Conservation (phyloP, 2,888 invertebrate genomes). For the Periphyllus acericola region DNA sequence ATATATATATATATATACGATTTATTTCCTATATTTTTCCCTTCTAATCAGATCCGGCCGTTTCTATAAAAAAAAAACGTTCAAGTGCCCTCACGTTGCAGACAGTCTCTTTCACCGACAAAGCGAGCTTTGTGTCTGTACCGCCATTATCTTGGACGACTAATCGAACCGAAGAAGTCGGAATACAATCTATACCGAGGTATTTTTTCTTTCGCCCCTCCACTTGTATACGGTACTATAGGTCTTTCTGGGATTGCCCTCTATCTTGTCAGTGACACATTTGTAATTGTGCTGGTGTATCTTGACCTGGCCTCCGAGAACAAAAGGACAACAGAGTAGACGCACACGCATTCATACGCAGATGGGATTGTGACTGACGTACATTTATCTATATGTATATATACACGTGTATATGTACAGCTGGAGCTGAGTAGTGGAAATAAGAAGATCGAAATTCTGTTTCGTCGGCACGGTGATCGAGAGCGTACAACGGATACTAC, state of each 20-base stretch:
- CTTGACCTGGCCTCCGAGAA: constrained; percentile 34
- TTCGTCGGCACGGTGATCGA: neutral
- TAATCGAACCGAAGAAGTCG: constrained; percentile 59
- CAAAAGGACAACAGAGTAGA: constrained; percentile 16
- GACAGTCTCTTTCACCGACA: constrained; percentile 54
- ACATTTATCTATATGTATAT: neutral
- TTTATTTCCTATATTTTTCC: constrained; percentile 55
- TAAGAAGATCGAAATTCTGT: neutral
- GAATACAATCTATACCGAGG: constrained; percentile 50
- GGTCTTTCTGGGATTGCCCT: constrained; percentile 43
- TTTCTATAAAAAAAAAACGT: constrained; percentile 43
- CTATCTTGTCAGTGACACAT: constrained; percentile 54
- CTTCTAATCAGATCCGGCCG: constrained; percentile 45
- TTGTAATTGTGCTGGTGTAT: constrained; percentile 40
- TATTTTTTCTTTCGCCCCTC: constrained; percentile 24
- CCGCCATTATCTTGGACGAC: constrained; percentile 57
- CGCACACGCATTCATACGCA: constrained; percentile 1
- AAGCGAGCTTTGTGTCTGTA: constrained; percentile 53
- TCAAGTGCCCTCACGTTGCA: constrained; percentile 51
- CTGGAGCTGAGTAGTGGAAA: neutral
- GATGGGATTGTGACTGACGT: constrained; percentile 21
- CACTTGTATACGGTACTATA: neutral
- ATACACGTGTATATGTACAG: neutral
- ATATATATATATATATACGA: constrained; percentile 2
- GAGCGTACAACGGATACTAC: neutral